Evolutionary conservation across 2,113 vertebrate genomes (phyloP).

Genomic region (Perccottus glenii): DNA sequence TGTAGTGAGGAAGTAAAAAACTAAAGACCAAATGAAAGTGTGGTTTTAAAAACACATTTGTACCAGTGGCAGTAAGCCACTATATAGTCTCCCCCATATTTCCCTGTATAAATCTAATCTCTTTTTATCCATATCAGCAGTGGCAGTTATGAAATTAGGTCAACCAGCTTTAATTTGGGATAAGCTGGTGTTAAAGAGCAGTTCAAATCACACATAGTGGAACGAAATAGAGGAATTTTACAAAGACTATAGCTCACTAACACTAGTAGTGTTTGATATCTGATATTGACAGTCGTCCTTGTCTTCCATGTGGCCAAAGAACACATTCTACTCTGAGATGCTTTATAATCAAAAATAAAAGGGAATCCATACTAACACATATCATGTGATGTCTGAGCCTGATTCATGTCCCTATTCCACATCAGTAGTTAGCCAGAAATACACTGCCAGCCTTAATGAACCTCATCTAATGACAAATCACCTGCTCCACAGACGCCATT

Average conservation of each 20-base stretch:
- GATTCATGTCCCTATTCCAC: slow-evolving; percentile 61
- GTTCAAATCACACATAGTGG: slow-evolving; percentile 30
- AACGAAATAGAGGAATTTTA: background rate
- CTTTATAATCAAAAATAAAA: slow-evolving; percentile 26
- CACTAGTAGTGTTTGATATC: background rate
- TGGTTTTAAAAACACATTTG: no score
- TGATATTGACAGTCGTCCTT: background rate
- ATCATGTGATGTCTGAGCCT: slow-evolving; percentile 38
- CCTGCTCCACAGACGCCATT: slow-evolving; percentile 54
- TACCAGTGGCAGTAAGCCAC: background rate
- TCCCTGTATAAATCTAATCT: slow-evolving; percentile 48
- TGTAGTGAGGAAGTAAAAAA: no score
- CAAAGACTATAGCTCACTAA: background rate
- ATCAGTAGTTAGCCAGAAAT: slow-evolving; percentile 58
- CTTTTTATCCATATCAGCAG: slow-evolving; percentile 59
- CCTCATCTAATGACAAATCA: slow-evolving; percentile 69
- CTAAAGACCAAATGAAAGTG: no score
- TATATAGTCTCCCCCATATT: slow-evolving; percentile 22
- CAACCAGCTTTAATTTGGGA: slow-evolving; percentile 59
- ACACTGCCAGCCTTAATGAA: slow-evolving; percentile 59
- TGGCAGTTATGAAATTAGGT: slow-evolving; percentile 59
- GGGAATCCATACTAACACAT: slow-evolving; percentile 30
- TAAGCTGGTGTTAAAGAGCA: slow-evolving; percentile 59
- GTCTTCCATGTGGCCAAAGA: slow-evolving; percentile 1
- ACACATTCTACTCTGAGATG: slow-evolving; percentile 17